A percentile compares a stretch with the other conserved stretches of the same genome.
These are phyloP conservation scores for Caenorhabditis remanei DNA, from an alignment of 1,140 invertebrate genomes.

Conservation along the genomic window DNA sequence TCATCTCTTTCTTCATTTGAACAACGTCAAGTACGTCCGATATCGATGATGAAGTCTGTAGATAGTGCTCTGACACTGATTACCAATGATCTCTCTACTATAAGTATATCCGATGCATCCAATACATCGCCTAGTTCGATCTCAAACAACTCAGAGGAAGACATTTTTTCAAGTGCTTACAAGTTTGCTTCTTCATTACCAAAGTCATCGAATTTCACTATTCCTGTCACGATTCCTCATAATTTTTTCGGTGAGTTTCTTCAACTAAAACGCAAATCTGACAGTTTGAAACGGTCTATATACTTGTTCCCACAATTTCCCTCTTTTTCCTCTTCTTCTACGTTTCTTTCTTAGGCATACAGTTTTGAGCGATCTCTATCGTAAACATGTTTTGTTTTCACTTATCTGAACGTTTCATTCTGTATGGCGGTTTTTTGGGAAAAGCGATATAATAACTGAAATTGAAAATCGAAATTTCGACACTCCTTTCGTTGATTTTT, in stretches of 20 bases:
- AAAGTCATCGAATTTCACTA: neutral
- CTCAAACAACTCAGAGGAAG: constrained; percentile 40
- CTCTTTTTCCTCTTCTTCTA: neutral
- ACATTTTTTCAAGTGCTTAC: neutral
- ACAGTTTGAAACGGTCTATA: too few species aligned
- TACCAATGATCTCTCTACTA: constrained; percentile 16
- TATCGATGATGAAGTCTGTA: neutral
- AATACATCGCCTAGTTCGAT: constrained; percentile 37
- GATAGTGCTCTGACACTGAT: constrained; percentile 35
- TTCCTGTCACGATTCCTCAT: neutral
- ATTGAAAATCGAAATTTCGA: too few species aligned
- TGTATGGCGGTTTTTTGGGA: neutral
- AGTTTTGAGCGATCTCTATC: constrained; percentile 9
- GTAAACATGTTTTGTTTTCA: constrained; percentile 47
- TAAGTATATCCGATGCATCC: constrained; percentile 2
- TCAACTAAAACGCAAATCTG: too few species aligned
- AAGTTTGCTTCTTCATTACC: neutral
- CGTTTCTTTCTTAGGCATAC: neutral
- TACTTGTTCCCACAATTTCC: neutral
- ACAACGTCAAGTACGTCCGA: neutral
- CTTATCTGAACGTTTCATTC: constrained; percentile 12
- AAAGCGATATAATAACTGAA: neutral
- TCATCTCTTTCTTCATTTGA: neutral
- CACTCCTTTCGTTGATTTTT: too few species aligned
- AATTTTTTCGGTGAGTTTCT: too few species aligned